Percentiles rank a stretch among this genome's conserved stretches.
Evolutionary conservation across 2,113 vertebrate genomes (phyloP).

Genomic region (Diadophis punctatus): DNA sequence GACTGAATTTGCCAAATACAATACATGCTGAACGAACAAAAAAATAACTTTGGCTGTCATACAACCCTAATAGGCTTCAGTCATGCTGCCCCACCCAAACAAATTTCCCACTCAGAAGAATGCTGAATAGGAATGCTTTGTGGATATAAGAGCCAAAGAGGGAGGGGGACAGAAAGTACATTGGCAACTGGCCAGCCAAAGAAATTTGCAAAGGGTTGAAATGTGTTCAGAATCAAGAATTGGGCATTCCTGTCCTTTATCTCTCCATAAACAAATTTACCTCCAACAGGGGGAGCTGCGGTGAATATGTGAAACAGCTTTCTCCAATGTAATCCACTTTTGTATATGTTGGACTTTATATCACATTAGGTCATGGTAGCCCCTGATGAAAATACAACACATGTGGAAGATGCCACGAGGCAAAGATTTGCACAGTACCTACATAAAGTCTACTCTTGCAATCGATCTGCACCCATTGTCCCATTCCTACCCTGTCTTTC

Average conservation of each 20-base stretch:
- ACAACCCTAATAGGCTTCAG: conserved; percentile 47
- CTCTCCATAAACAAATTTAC: neutral
- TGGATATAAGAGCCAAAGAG: neutral
- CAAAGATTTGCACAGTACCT: neutral
- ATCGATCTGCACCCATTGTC: neutral
- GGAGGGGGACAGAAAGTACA: neutral
- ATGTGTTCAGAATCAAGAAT: too few species aligned
- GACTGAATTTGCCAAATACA: conserved; percentile 44
- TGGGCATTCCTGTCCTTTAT: neutral
- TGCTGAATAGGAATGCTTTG: conserved; percentile 10
- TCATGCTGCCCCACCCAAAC: neutral
- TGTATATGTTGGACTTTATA: neutral
- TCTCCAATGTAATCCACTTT: neutral
- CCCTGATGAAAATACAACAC: neutral
- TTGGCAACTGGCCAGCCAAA: neutral
- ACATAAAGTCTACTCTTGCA: neutral
- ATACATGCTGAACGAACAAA: conserved; percentile 42
- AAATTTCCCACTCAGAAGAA: conserved; percentile 39
- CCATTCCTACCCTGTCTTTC: neutral
- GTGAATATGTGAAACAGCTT: neutral
- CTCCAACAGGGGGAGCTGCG: neutral
- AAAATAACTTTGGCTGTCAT: conserved; percentile 24
- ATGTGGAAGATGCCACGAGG: neutral
- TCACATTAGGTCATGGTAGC: neutral
- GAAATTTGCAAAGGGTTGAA: fast-evolving